phyloP scores from a whole-genome alignment of 2,888 invertebrate genomes.

The Ectemnius cavifrons region DNA sequence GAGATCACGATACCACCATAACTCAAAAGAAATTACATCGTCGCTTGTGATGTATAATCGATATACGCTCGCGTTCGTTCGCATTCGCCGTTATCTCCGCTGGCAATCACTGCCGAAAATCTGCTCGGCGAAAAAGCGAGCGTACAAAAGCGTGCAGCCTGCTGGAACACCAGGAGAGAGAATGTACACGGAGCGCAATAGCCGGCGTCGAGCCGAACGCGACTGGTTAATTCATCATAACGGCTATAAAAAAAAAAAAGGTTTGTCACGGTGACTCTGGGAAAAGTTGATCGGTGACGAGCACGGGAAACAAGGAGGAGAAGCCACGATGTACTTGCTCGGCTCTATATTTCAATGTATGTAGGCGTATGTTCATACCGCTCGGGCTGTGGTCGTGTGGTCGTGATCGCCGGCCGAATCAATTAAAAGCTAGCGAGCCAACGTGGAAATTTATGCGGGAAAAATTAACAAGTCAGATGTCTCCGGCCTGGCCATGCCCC shows the following conservation, averaged over 20 bases:
- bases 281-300: constrained; percentile 27
- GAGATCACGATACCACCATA: no score
- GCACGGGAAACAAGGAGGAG: constrained; percentile 27
- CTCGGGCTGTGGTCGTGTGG: not conserved
- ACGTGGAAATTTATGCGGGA: constrained; percentile 74
- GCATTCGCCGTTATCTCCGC: not conserved
- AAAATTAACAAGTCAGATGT: constrained; percentile 78
- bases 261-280: constrained; percentile 46
- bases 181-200: not conserved
- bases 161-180: not conserved
- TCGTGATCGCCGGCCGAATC: constrained; percentile 59
- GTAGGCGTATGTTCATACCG: constrained; percentile 10
- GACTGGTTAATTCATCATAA: constrained; percentile 25
- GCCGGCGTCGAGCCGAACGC: not conserved
- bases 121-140: constrained; percentile 2
- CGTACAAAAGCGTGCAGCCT: no score
- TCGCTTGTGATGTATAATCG: constrained; percentile 1
- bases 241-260: constrained; percentile 12
- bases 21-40: constrained; percentile 1
- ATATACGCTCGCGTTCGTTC: not conserved
- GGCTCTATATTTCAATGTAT: no score
- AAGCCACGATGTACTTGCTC: no score
- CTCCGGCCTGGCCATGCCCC: constrained; percentile 13
- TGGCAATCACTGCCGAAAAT: not conserved
- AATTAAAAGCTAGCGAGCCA: constrained; percentile 69